Conservation (phyloP, 2,113 vertebrate genomes). For the Myxocyprinus asiaticus region DNA sequence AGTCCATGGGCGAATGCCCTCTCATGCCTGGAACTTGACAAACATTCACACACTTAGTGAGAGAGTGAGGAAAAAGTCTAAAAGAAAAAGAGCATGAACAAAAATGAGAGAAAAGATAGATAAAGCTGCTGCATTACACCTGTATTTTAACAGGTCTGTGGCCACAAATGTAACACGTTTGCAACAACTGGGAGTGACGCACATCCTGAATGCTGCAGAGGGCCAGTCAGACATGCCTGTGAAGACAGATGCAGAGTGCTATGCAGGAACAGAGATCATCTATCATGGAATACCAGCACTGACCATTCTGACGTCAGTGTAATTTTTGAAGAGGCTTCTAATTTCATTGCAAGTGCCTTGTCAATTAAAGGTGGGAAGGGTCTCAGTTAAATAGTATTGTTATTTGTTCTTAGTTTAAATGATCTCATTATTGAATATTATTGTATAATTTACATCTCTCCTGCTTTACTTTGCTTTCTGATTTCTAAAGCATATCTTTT, state of each 20-base stretch:
- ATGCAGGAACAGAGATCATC: slow-evolving; percentile 81
- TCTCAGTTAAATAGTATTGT: slow-evolving; percentile 11
- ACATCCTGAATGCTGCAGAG: slow-evolving; percentile 92
- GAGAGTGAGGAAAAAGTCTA: too few species aligned
- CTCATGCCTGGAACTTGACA: neutral
- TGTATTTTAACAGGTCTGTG: slow-evolving; percentile 75
- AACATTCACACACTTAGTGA: neutral
- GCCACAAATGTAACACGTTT: slow-evolving; percentile 83
- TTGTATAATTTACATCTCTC: too few species aligned
- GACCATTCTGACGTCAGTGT: slow-evolving; percentile 92
- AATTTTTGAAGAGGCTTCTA: slow-evolving; percentile 89
- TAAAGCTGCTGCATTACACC: neutral
- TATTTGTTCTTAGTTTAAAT: neutral
- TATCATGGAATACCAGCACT: slow-evolving; percentile 89
- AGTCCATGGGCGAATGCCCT: neutral
- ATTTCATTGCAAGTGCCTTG: slow-evolving; percentile 90
- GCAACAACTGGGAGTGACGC: slow-evolving; percentile 86
- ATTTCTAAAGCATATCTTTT: too few species aligned
- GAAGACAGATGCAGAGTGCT: slow-evolving; percentile 88
- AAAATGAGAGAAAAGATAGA: too few species aligned
- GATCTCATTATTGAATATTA: neutral
- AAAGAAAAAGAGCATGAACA: neutral
- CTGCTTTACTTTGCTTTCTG: too few species aligned
- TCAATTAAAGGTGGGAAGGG: slow-evolving; percentile 84
- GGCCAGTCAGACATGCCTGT: slow-evolving; percentile 96